Evolutionary conservation across 2,888 invertebrate species (phyloP).

Genomic region (Lapara coniferarum): DNA sequence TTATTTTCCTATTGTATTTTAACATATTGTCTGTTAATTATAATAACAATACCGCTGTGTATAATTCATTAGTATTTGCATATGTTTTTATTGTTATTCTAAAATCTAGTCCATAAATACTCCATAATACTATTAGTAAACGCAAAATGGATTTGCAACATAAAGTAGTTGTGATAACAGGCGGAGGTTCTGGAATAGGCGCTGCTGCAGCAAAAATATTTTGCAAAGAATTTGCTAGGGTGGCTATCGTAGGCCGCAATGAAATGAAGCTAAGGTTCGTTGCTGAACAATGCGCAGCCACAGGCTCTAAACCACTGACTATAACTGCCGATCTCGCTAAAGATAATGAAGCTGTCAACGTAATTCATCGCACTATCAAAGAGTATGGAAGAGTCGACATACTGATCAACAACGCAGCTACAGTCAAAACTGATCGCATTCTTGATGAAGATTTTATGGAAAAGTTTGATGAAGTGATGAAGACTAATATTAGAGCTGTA

Average conservation of each 20-base stretch:
- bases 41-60: too few relatives aligned
- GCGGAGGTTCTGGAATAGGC: slow-evolving; percentile 54
- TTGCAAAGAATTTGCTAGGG: slow-evolving; percentile 41
- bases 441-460: slow-evolving; percentile 33
- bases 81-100: too few relatives aligned
- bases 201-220: slow-evolving; percentile 47
- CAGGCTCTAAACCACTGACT: slow-evolving; percentile 36
- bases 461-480: slow-evolving; percentile 34
- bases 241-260: slow-evolving; percentile 38
- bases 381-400: slow-evolving; percentile 48
- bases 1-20: too few relatives aligned
- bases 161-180: slow-evolving; percentile 52
- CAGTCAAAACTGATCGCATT: slow-evolving; percentile 27
- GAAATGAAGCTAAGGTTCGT: slow-evolving; percentile 33
- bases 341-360: slow-evolving; percentile 37
- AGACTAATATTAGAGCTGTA: not conserved
- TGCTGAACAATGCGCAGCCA: slow-evolving; percentile 34
- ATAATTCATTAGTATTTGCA: too few relatives aligned
- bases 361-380: slow-evolving; percentile 41
- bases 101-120: too few relatives aligned
- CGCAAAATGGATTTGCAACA: slow-evolving; percentile 43
- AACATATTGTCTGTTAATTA: too few relatives aligned
- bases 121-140: too few relatives aligned
- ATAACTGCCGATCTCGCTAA: slow-evolving; percentile 45
- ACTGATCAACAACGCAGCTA: slow-evolving; percentile 27